phyloP scores from a whole-genome alignment of 2,888 invertebrate genomes.

The Phalangium opilio region DNA sequence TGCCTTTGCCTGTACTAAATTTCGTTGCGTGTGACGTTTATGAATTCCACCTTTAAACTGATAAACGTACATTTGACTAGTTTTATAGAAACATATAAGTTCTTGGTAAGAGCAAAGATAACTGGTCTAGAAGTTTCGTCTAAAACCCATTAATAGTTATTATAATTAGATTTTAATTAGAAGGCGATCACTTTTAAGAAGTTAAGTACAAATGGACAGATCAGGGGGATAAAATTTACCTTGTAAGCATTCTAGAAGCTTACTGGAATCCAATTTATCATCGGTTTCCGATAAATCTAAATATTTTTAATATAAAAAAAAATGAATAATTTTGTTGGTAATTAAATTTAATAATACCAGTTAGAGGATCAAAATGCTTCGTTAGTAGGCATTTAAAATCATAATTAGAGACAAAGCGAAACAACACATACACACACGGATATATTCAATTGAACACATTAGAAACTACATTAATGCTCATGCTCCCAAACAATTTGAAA shows the following conservation, averaged over 20 bases:
- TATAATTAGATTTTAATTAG: too few relatives aligned
- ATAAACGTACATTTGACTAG: constrained; percentile 55
- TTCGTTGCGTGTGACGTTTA: too few relatives aligned
- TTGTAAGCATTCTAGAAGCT: constrained; percentile 9
- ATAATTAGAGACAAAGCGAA: background rate
- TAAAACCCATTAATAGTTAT: too few relatives aligned
- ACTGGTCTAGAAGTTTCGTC: constrained; percentile 38
- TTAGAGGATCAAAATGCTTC: background rate
- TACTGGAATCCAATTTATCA: constrained; percentile 11
- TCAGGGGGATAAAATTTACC: constrained; percentile 3
- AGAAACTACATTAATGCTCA: too few relatives aligned
- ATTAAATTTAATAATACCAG: constrained; percentile 1
- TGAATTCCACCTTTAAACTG: too few relatives aligned
- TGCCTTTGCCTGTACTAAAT: too few relatives aligned
- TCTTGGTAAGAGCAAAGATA: constrained; percentile 56
- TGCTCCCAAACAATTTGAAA: too few relatives aligned
- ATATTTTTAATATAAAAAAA: background rate
- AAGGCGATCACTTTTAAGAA: too few relatives aligned
- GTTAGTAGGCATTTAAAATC: background rate
- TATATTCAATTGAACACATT: background rate
- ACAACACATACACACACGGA: background rate
- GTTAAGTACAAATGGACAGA: background rate
- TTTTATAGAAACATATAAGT: constrained; percentile 56
- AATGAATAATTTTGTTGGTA: background rate
- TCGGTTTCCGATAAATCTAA: constrained; percentile 2